A percentile compares a stretch with the other conserved stretches of the same genome.
Conservation (phyloP, 2,113 vertebrate genomes). For the Pseudopodoces humilis region DNA sequence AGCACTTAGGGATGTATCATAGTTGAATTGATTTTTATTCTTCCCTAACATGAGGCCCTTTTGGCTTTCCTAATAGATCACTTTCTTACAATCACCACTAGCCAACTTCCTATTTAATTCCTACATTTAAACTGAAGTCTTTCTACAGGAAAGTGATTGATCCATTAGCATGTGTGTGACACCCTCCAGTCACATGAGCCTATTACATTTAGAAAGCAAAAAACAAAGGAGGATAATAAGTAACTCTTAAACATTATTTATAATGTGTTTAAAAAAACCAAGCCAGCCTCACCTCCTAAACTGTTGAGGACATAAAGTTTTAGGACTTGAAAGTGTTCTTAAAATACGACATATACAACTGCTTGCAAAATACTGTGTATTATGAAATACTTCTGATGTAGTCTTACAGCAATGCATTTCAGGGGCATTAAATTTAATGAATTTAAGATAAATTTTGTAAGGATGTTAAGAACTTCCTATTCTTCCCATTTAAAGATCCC, state of each 20-base stretch:
- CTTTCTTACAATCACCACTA: too few relatives aligned
- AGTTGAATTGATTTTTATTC: not conserved
- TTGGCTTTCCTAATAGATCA: not conserved
- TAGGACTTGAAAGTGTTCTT: not conserved
- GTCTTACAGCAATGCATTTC: fast-evolving
- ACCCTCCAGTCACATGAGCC: not conserved
- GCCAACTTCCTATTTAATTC: not conserved
- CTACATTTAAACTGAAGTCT: not conserved
- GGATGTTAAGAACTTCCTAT: not conserved
- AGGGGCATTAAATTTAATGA: not conserved
- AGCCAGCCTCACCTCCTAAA: fast-evolving
- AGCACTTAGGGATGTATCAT: not conserved
- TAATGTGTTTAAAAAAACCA: not conserved
- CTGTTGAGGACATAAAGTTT: not conserved
- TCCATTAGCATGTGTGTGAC: fast-evolving
- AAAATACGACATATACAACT: not conserved
- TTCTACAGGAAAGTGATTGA: not conserved
- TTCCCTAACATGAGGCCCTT: not conserved
- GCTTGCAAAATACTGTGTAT: not conserved
- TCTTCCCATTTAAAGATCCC: not conserved
- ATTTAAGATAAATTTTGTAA: not conserved
- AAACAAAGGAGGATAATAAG: not conserved
- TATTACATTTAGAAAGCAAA: not conserved
- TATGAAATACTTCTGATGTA: not conserved
- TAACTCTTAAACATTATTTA: not conserved